Conservation (phyloP, 1,140 invertebrate species). For the Drosophila asahinai region DNA sequence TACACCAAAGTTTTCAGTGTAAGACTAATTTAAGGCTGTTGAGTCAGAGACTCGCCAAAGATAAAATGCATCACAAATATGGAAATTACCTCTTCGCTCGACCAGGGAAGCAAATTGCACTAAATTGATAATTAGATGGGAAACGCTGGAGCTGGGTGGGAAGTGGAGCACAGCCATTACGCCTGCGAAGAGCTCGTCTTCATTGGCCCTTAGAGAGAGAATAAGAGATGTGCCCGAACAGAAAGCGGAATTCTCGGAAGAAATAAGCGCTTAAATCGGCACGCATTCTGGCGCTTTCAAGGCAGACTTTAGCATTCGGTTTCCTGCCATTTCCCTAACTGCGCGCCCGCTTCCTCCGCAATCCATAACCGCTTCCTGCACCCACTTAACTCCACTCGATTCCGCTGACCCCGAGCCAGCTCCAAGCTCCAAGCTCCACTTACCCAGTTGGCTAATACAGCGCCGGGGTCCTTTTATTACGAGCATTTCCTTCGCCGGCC, state of each 20-base stretch:
- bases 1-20: not conserved
- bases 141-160: conserved; percentile 22
- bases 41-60: conserved; percentile 55
- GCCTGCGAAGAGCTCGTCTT: conserved; percentile 5
- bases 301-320: conserved; percentile 4
- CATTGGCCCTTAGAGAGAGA: not conserved
- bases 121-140: conserved; percentile 79
- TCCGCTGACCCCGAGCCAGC: conserved; percentile 39
- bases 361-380: conserved; percentile 27
- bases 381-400: conserved; percentile 59
- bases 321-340: conserved; percentile 11
- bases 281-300: not conserved
- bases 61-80: conserved; percentile 56
- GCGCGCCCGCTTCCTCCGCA: conserved; percentile 3
- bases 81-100: conserved; percentile 46
- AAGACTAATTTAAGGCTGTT: conserved; percentile 69
- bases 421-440: conserved; percentile 51
- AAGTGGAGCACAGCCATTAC: conserved; percentile 13
- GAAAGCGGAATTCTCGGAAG: not conserved
- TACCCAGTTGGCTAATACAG: conserved; percentile 65
- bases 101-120: conserved; percentile 72
- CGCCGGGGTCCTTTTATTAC: conserved; percentile 44
- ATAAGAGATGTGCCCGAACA: not conserved
- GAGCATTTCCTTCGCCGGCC: not conserved
- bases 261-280: conserved; percentile 13